A percentile compares a stretch with the other conserved stretches of the same genome.
Conservation (phyloP, 2,797 vertebrate species). For the Kryptolebias ocellatus region DNA sequence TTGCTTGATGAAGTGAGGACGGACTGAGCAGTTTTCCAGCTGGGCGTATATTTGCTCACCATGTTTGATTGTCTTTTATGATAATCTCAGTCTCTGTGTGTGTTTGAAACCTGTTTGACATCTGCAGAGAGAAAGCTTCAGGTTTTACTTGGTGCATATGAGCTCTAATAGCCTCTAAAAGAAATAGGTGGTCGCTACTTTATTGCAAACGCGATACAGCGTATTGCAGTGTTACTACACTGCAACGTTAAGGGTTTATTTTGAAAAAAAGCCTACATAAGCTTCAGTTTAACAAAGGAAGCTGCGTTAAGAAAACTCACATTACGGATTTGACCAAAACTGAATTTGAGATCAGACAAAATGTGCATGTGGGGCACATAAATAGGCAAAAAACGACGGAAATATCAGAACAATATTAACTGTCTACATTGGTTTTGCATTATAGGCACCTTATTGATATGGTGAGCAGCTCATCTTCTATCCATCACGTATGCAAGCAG, state of each 20-base stretch:
- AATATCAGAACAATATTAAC: not conserved
- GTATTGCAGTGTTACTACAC: not conserved
- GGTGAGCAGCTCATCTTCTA: not conserved
- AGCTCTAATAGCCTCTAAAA: not conserved
- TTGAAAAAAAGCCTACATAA: not conserved
- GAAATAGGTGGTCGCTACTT: not conserved
- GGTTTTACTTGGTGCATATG: conserved; percentile 1
- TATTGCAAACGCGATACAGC: not conserved
- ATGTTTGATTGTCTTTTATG: conserved; percentile 52
- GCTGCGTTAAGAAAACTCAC: not conserved
- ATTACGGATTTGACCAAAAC: not conserved
- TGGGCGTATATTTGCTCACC: conserved; percentile 20
- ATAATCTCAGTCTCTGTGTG: conserved; percentile 34
- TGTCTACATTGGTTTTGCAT: not conserved
- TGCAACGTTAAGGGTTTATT: no score
- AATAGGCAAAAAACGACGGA: no score
- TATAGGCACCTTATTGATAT: no score
- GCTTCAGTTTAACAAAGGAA: no score
- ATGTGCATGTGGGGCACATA: not conserved
- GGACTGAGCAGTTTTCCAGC: conserved; percentile 25
- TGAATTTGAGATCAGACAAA: not conserved
- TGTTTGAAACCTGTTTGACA: conserved; percentile 37
- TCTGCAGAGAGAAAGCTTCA: conserved; percentile 24
- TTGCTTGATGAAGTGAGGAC: conserved; percentile 33
- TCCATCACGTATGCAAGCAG: not conserved